Conservation (phyloP, 2,888 invertebrate species). For the Salpingus planirostris region DNA sequence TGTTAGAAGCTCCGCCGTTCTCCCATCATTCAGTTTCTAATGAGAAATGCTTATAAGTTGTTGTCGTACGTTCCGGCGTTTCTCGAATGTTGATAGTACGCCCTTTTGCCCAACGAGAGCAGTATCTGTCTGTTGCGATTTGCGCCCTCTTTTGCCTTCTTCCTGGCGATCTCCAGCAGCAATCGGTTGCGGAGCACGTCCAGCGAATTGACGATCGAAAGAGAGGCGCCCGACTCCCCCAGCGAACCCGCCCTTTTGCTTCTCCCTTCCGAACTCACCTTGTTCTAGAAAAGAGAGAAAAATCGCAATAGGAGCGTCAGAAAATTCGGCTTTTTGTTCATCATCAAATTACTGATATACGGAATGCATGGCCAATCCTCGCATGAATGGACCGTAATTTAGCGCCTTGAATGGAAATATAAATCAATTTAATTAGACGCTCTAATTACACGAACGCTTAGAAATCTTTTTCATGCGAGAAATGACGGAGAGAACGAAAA, state of each 20-base stretch:
- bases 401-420: too few relatives aligned
- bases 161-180: conserved; percentile 71
- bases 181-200: conserved; percentile 77
- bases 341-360: too few relatives aligned
- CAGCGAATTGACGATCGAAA: conserved; percentile 81
- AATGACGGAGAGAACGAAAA: too few relatives aligned
- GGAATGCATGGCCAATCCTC: too few relatives aligned
- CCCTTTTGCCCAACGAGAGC: conserved; percentile 68
- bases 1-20: too few relatives aligned
- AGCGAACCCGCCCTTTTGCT: conserved; percentile 22
- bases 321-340: too few relatives aligned
- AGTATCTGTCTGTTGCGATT: conserved; percentile 66
- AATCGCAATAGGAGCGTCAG: too few relatives aligned
- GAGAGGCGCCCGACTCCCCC: conserved; percentile 29
- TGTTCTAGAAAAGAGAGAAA: conserved; percentile 15
- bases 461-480: too few relatives aligned
- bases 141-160: conserved; percentile 69
- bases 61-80: conserved; percentile 20
- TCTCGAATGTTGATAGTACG: conserved; percentile 21
- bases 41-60: conserved; percentile 29
- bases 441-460: too few relatives aligned
- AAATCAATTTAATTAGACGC: too few relatives aligned
- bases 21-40: too few relatives aligned
- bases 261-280: conserved; percentile 15
- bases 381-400: too few relatives aligned